Base-by-base conservation (phyloP, 2,797 vertebrate genomes). In the Pangasius djambal region DNA sequence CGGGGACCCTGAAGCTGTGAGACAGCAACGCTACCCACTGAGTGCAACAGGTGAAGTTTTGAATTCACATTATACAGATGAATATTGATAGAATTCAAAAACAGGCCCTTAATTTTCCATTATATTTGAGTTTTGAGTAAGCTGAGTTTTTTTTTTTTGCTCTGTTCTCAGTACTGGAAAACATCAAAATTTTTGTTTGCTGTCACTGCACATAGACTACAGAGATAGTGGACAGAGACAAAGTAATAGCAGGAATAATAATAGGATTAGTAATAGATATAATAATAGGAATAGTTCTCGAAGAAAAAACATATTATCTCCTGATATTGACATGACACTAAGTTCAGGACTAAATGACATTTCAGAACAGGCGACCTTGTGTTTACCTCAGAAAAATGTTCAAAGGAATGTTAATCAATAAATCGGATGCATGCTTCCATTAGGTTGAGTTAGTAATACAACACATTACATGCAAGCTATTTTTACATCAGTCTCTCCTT, bases 381-480 rank as follows among this genome's bases (percentile, higher is more conserved):
- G 28, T 89, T 90, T 9, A 85, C 91, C 90, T 92, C 89, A 92
- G 84, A 93, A 61, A 61, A 87, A 90, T 61, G 37, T 88, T 93
- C 93, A 89, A 92, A 93, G 93, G 70, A 79, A 65, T 37, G 55
- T 88, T 20, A 70, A 52, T 85, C 91, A 91, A 93, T 94, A 92
- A 92, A 94, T 93, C 90, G 89, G 79, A 86, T 63, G 44, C 37
- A 61, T 44, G 79, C 85, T 87, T 67, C 85, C 70, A 89, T 89
- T 83, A 87, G 44, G 75, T 83, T 89, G 91, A 90, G 91, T 88
- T 83, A 85, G 91, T 90, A 93, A 94, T 91, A 81, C 78, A 91
- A 92, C 86, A 90, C 88, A 88, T 90, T 0, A 16, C 86, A 87
- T 77, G 88, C 88, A 89, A 77, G 82, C 92, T 91, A 88, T 91